A percentile compares a stretch with the other conserved stretches of the same genome.
phyloP scores from a whole-genome alignment of 2,797 vertebrate species.

The Ceryle rudis region DNA sequence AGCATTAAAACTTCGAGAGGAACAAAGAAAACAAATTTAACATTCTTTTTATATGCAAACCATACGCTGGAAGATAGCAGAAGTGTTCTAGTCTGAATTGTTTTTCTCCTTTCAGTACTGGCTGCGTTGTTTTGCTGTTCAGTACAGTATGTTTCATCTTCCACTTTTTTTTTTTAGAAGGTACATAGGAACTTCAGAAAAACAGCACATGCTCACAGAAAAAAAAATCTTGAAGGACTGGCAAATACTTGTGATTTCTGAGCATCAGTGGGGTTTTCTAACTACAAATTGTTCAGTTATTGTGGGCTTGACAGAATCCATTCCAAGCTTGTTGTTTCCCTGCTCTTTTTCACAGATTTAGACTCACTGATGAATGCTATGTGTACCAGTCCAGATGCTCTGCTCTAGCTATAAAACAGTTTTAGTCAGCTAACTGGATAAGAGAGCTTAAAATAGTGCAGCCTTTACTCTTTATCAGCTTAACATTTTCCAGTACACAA shows the following conservation, averaged over 20 bases:
- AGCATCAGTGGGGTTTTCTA: conserved; percentile 59
- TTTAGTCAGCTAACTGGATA: conserved; percentile 77
- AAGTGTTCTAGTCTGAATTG: not conserved
- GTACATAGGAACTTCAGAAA: conserved; percentile 63
- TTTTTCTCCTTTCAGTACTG: not conserved
- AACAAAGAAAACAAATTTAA: not conserved
- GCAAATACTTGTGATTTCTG: conserved; percentile 61
- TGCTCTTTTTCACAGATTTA: conserved; percentile 60
- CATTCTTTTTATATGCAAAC: not conserved
- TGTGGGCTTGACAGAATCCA: conserved; percentile 58
- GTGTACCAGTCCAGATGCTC: conserved; percentile 60
- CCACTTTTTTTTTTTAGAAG: conserved; percentile 39
- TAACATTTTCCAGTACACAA: conserved; percentile 72
- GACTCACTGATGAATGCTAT: conserved; percentile 57
- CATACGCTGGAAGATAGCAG: not conserved
- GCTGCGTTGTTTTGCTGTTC: not conserved
- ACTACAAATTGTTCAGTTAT: conserved; percentile 61
- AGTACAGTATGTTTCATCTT: conserved; percentile 55
- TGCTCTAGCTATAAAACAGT: conserved; percentile 67
- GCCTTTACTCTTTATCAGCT: conserved; percentile 75
- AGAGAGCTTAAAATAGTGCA: conserved; percentile 75
- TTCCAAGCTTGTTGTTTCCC: conserved; percentile 55
- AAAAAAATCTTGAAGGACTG: conserved; percentile 51
- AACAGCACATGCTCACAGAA: conserved; percentile 64
- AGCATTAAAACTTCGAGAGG: not conserved